Evolutionary conservation across 2,797 vertebrate genomes (phyloP).

Genomic region (Phrynocephalus vlangalii): DNA sequence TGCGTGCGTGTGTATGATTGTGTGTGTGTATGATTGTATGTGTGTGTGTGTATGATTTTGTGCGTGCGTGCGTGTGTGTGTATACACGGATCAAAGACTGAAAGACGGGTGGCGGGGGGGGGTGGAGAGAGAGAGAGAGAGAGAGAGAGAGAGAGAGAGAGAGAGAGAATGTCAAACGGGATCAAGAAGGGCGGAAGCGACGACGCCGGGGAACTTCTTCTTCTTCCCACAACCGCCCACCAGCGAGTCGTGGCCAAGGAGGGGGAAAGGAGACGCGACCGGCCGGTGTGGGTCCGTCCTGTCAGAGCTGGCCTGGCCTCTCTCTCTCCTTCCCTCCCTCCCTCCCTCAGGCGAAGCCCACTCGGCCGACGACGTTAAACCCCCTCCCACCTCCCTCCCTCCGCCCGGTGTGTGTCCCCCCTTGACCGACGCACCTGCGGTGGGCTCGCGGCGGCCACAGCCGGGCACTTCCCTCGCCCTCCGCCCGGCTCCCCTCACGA

Average conservation of each 20-base stretch:
- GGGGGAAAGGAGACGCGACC: not conserved
- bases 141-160: not conserved
- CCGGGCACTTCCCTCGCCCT: not conserved
- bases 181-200: not conserved
- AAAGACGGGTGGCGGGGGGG: no score
- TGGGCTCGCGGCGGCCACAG: not conserved
- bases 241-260: not conserved
- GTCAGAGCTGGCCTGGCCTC: not conserved
- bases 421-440: not conserved
- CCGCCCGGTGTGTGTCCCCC: not conserved
- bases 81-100: no score
- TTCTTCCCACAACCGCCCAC: conserved; percentile 23
- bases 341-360: not conserved
- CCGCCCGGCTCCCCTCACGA: not conserved
- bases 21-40: no score
- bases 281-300: not conserved
- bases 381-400: no score
- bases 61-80: no score
- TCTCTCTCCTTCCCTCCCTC: fast-evolving
- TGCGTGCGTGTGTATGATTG: no score
- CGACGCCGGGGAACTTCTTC: not conserved
- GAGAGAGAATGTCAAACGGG: not conserved
- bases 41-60: no score
- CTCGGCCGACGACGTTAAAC: no score
- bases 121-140: no score